Conservation (phyloP, 2,888 invertebrate genomes). For the Cyaniris semiargus region DNA sequence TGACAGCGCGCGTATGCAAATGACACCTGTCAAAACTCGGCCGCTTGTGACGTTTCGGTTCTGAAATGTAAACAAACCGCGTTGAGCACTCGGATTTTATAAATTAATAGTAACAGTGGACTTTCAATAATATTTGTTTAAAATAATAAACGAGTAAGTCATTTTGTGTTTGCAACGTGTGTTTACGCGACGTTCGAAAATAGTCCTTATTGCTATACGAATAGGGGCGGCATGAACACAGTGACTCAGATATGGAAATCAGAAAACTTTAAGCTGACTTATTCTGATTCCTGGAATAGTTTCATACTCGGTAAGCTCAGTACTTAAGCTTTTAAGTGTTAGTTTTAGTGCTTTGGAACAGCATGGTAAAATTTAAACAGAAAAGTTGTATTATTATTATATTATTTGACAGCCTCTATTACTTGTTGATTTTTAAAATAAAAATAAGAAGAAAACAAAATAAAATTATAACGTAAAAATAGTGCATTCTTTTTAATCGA, state of each 20-base stretch:
- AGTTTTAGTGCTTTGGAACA: not conserved
- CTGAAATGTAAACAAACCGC: slow-evolving; percentile 76
- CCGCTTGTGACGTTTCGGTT: slow-evolving; percentile 76
- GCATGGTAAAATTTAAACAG: not conserved
- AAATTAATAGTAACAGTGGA: slow-evolving; percentile 66
- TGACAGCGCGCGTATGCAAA: slow-evolving; percentile 64
- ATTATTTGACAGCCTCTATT: not conserved
- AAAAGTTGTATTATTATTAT: not conserved
- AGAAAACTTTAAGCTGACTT: slow-evolving; percentile 23
- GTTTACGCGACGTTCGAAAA: not conserved
- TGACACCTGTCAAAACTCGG: slow-evolving; percentile 76
- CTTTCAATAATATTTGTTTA: slow-evolving; percentile 62
- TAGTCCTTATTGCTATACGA: not conserved
- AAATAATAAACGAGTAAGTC: slow-evolving; percentile 76
- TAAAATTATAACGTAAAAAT: not conserved
- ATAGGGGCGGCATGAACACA: slow-evolving; percentile 21
- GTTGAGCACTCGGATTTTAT: slow-evolving; percentile 62
- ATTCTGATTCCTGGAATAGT: slow-evolving; percentile 20
- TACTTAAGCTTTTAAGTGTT: slow-evolving; percentile 7
- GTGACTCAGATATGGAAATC: slow-evolving; percentile 29
- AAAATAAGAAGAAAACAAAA: not conserved
- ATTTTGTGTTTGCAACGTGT: slow-evolving; percentile 50
- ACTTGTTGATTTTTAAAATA: not conserved
- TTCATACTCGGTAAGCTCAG: slow-evolving; percentile 13
- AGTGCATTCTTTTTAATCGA: too few species aligned